phyloP scores from a whole-genome alignment of 2,888 invertebrate genomes.

The Tetragnatha montana region DNA sequence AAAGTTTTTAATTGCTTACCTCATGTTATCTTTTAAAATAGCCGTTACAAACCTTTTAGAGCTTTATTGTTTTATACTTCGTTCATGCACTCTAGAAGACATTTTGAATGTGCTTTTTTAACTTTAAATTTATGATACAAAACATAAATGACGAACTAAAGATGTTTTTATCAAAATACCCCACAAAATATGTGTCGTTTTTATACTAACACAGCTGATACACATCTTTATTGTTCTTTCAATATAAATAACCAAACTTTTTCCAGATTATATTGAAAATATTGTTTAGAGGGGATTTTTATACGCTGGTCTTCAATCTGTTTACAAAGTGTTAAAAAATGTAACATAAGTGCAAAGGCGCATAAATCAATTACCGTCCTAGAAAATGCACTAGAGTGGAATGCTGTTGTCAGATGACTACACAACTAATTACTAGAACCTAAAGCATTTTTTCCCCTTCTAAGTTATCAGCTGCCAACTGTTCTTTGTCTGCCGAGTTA shows the following conservation, averaged over 20 bases:
- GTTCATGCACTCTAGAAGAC: too few relatives aligned
- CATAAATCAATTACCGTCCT: slow-evolving; percentile 47
- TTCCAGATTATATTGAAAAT: not conserved
- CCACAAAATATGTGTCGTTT: too few relatives aligned
- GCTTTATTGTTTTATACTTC: too few relatives aligned
- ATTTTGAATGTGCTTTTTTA: too few relatives aligned
- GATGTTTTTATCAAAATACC: too few relatives aligned
- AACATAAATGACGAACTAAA: too few relatives aligned
- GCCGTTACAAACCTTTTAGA: too few relatives aligned
- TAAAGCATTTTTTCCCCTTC: slow-evolving; percentile 24
- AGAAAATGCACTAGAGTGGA: slow-evolving; percentile 37
- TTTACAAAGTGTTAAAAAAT: slow-evolving; percentile 4
- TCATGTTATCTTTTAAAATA: too few relatives aligned
- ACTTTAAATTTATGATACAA: too few relatives aligned
- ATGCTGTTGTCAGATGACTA: slow-evolving; percentile 44
- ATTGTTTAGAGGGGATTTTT: not conserved
- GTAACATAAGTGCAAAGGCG: slow-evolving; percentile 5
- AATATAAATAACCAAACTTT: not conserved
- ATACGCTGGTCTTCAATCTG: not conserved
- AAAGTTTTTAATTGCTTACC: too few relatives aligned
- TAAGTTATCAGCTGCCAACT: slow-evolving; percentile 43
- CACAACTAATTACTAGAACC: slow-evolving; percentile 43
- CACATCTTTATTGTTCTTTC: not conserved
- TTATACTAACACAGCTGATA: not conserved
- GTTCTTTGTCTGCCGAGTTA: slow-evolving; percentile 27